Evolutionary conservation across 35 echinoderm and acorn worm genomes (phyloP).

Genomic region (Holothuria glaberrima): DNA sequence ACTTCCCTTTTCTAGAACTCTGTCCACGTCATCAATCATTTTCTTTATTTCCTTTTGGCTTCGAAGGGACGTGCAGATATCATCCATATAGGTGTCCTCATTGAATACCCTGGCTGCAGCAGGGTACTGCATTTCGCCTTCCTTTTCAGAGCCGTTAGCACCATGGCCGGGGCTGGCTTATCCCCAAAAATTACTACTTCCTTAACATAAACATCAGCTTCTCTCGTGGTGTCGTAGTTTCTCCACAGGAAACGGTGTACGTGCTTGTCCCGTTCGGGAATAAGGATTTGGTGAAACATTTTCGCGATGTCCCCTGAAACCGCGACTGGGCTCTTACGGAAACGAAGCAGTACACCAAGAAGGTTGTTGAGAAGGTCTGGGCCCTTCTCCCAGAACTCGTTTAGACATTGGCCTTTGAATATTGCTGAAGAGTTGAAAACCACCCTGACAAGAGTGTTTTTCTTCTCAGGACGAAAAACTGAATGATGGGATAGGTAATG

Average conservation of each 20-base stretch:
- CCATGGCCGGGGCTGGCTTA: constrained; percentile 56
- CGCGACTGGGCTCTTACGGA: constrained; percentile 31
- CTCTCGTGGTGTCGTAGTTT: constrained; percentile 1
- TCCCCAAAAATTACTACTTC: constrained; percentile 52
- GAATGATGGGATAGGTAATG: constrained; percentile 66
- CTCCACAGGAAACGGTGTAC: constrained; percentile 62
- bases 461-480: constrained; percentile 62
- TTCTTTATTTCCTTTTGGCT: constrained; percentile 33
- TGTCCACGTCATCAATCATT: constrained; percentile 57
- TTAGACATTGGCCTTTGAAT: constrained; percentile 49
- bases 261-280: constrained; percentile 51
- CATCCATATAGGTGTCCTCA: constrained; percentile 73
- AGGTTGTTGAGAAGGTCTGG: constrained; percentile 68
- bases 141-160: constrained; percentile 60
- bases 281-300: constrained; percentile 72
- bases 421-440: constrained; percentile 57
- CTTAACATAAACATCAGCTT: constrained; percentile 51
- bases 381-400: constrained; percentile 71
- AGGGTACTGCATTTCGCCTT: constrained; percentile 8
- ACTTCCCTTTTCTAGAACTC: constrained; percentile 57
- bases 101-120: constrained; percentile 40
- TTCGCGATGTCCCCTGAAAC: constrained; percentile 47
- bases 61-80: constrained; percentile 58
- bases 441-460: constrained; percentile 58
- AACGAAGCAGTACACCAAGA: constrained; percentile 47